Evolutionary conservation across 2,888 invertebrate species (phyloP).

Genomic region (Macrosoma leucophasiata): DNA sequence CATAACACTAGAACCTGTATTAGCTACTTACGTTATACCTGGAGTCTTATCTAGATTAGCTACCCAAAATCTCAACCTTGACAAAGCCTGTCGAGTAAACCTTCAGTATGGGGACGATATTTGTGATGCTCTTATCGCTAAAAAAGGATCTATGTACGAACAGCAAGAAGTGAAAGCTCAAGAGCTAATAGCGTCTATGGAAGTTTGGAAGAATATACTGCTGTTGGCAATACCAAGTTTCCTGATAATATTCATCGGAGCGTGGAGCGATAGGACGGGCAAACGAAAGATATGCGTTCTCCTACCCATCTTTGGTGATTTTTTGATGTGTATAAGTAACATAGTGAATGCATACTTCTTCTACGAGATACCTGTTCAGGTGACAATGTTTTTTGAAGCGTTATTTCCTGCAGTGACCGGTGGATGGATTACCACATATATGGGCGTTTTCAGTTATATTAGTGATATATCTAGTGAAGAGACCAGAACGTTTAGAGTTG

Average conservation of each 20-base stretch:
- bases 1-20: conserved; percentile 79
- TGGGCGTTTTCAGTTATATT: conserved; percentile 77
- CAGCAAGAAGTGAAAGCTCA: conserved; percentile 77
- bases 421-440: conserved; percentile 71
- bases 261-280: conserved; percentile 77
- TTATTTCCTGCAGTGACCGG: conserved; percentile 72
- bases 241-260: conserved; percentile 74
- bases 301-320: conserved; percentile 71
- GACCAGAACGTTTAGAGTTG: conserved; percentile 75
- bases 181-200: conserved; percentile 69
- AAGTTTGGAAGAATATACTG: conserved; percentile 72
- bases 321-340: conserved; percentile 63
- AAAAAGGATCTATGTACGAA: conserved; percentile 79
- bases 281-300: conserved; percentile 75
- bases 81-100: conserved; percentile 90
- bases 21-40: conserved; percentile 78
- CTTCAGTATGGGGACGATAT: conserved; percentile 79
- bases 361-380: conserved; percentile 69
- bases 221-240: conserved; percentile 71
- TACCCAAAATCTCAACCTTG: conserved; percentile 88
- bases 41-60: conserved; percentile 81
- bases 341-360: conserved; percentile 72
- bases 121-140: conserved; percentile 82
- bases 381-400: conserved; percentile 68
- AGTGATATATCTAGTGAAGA: conserved; percentile 73